Conservation (phyloP, 2,888 invertebrate species). For the Cynaeus angustus region DNA sequence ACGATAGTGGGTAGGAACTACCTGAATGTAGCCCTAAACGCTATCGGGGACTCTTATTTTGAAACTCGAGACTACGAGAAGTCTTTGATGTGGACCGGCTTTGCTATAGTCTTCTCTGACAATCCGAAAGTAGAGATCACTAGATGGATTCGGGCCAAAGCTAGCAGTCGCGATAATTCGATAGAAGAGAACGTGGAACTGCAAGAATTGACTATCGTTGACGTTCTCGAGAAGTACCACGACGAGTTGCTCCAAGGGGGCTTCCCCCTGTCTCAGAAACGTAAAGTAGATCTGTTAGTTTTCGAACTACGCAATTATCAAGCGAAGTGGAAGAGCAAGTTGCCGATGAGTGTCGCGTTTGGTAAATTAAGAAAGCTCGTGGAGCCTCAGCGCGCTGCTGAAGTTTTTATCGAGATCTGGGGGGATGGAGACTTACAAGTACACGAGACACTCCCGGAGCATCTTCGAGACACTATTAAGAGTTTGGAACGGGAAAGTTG, state of each 20-base stretch:
- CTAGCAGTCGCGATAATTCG: background rate
- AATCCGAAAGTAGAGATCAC: background rate
- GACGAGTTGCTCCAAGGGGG: background rate
- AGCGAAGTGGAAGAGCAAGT: slow-evolving; percentile 42
- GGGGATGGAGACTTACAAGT: slow-evolving; percentile 18
- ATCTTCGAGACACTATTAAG: slow-evolving; percentile 11
- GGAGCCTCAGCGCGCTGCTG: background rate
- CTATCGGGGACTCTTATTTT: slow-evolving; percentile 12
- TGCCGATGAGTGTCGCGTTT: slow-evolving; percentile 32
- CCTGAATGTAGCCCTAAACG: background rate
- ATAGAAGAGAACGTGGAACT: slow-evolving; percentile 1
- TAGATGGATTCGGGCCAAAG: slow-evolving; percentile 35
- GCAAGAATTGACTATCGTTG: slow-evolving; percentile 31
- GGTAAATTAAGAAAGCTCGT: slow-evolving; percentile 24
- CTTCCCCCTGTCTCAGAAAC: background rate
- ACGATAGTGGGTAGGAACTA: slow-evolving; percentile 4
- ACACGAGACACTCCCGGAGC: slow-evolving; percentile 23
- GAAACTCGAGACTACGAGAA: slow-evolving; percentile 29
- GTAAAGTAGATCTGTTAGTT: slow-evolving; percentile 31
- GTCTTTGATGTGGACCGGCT: background rate
- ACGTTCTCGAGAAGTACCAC: background rate
- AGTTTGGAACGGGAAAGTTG: background rate
- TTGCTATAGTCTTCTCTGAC: background rate
- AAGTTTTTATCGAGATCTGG: slow-evolving; percentile 42
- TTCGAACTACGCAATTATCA: slow-evolving; percentile 28